Evolutionary conservation across 2,797 vertebrate genomes (phyloP).

Genomic region (Periparus ater): DNA sequence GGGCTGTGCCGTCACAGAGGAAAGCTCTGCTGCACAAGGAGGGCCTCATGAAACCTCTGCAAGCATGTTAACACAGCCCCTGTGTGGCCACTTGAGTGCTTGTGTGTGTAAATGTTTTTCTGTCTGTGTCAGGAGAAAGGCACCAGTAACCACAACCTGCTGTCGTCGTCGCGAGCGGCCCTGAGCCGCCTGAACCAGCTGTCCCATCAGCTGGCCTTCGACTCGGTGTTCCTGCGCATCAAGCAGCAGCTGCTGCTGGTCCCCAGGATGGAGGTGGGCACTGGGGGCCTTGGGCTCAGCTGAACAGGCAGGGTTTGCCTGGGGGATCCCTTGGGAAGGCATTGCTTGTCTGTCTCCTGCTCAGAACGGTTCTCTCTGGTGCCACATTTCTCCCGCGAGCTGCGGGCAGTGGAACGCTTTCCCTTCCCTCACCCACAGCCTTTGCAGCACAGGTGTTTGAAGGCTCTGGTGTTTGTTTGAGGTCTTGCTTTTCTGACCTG

Average conservation of each 20-base stretch:
- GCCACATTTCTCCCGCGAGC: background rate
- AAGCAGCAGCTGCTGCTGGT: conserved; percentile 91
- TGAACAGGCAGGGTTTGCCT: background rate
- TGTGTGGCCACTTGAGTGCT: background rate
- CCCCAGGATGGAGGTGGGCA: conserved; percentile 89
- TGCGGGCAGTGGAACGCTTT: background rate
- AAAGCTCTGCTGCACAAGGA: background rate
- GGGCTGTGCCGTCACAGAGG: background rate
- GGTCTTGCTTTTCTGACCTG: background rate
- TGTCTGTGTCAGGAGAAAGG: conserved; percentile 87
- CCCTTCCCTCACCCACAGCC: background rate
- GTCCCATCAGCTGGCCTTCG: conserved; percentile 95
- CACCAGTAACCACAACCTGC: conserved; percentile 85
- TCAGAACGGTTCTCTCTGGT: background rate
- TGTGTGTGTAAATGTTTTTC: background rate
- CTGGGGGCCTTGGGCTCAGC: rapidly evolving
- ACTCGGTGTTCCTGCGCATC: conserved; percentile 96
- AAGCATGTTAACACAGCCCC: background rate
- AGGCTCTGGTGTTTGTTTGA: background rate
- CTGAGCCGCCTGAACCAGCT: conserved; percentile 93
- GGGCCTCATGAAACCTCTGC: background rate
- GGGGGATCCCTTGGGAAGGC: background rate
- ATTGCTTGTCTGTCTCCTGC: background rate
- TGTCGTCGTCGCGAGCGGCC: conserved; percentile 79
- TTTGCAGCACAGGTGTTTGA: background rate